These are phyloP conservation scores for Eulimnadia texana DNA, from an alignment of 1,140 invertebrate species.

Conservation along the genomic window DNA sequence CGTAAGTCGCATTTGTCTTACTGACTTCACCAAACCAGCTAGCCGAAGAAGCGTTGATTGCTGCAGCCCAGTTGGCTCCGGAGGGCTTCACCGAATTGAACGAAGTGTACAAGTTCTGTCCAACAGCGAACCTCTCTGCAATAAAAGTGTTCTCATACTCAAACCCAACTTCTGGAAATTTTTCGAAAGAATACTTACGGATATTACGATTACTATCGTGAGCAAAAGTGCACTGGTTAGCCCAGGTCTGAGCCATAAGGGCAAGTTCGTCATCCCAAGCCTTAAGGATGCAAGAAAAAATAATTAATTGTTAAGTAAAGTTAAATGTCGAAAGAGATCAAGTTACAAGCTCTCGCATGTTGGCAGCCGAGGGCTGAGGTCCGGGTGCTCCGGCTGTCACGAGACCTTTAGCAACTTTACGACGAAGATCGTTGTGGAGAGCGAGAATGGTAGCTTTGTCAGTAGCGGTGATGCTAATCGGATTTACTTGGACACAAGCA, in stretches of 20 bases:
- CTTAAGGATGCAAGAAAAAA: slow-evolving; percentile 10
- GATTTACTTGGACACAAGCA: background rate
- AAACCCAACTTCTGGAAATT: slow-evolving; percentile 60
- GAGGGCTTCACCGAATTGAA: background rate
- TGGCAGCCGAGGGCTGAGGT: slow-evolving; percentile 51
- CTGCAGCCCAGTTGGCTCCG: slow-evolving; percentile 1
- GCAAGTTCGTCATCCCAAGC: slow-evolving; percentile 10
- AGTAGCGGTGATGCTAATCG: background rate
- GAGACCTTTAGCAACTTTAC: slow-evolving; percentile 56
- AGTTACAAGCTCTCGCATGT: slow-evolving; percentile 64
- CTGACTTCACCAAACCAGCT: slow-evolving; percentile 16
- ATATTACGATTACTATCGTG: slow-evolving; percentile 3
- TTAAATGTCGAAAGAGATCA: background rate
- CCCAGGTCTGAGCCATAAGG: background rate
- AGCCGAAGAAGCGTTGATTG: background rate
- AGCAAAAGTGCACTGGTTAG: background rate
- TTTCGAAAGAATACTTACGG: background rate
- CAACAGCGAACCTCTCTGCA: slow-evolving; percentile 30
- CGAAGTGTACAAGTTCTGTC: slow-evolving; percentile 11
- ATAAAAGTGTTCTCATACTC: slow-evolving; percentile 55
- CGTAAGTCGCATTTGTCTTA: background rate
- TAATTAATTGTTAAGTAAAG: background rate
- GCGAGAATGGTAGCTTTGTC: slow-evolving; percentile 25
- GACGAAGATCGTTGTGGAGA: slow-evolving; percentile 59
- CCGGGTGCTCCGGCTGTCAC: slow-evolving; percentile 41